phyloP scores from a whole-genome alignment of 2,113 vertebrate genomes.

The Aythya baeri region DNA sequence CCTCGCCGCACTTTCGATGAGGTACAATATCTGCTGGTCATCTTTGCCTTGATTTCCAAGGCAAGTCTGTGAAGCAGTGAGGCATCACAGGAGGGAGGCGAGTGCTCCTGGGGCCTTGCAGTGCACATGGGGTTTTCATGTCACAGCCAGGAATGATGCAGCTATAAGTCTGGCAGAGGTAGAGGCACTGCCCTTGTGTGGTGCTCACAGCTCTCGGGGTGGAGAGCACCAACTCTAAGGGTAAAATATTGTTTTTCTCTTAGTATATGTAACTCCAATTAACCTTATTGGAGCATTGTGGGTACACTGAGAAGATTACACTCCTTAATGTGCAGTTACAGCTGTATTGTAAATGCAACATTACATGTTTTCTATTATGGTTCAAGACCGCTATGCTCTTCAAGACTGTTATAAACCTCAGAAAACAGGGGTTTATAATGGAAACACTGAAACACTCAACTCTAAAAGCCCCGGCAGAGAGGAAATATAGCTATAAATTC shows the following conservation, averaged over 20 bases:
- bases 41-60: neutral
- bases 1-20: neutral
- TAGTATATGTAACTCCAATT: slow-evolving; percentile 34
- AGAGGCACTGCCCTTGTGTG: neutral
- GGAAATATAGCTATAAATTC: slow-evolving; percentile 50
- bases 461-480: neutral
- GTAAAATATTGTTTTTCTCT: slow-evolving; percentile 10
- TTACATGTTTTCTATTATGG: slow-evolving; percentile 21
- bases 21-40: neutral
- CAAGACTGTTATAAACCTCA: slow-evolving; percentile 55
- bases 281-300: slow-evolving; percentile 41
- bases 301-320: slow-evolving; percentile 44
- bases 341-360: slow-evolving; percentile 46
- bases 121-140: neutral
- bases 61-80: neutral
- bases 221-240: neutral
- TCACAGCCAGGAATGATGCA: neutral
- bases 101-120: neutral
- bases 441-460: slow-evolving; percentile 34
- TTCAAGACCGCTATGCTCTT: slow-evolving; percentile 20
- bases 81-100: rapidly evolving
- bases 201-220: neutral
- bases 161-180: neutral
- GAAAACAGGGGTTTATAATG: slow-evolving; percentile 53
- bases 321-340: slow-evolving; percentile 43